Evolutionary conservation across 2,113 vertebrate species (phyloP).

Genomic region (Pterocles gutturalis): DNA sequence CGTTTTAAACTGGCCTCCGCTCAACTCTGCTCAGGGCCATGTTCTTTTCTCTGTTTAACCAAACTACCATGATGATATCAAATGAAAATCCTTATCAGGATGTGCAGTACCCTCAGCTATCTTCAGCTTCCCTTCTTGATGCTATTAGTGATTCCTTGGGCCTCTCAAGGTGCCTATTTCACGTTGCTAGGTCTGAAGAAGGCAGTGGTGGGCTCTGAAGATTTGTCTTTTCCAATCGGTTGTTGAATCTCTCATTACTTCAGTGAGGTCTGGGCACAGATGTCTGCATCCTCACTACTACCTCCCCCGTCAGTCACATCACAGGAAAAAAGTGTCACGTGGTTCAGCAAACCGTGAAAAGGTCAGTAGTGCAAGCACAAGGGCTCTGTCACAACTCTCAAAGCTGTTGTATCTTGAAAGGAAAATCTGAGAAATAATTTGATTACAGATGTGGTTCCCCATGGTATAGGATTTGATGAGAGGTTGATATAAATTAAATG

Average conservation of each 20-base stretch:
- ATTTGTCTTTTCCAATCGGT: neutral
- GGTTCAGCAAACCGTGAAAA: neutral
- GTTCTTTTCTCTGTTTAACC: neutral
- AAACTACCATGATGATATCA: neutral
- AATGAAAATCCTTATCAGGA: neutral
- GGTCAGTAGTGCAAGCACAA: neutral
- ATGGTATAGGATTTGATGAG: neutral
- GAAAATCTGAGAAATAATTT: neutral
- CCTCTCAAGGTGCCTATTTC: neutral
- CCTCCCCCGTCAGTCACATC: neutral
- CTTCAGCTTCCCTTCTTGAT: neutral
- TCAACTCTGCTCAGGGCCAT: neutral
- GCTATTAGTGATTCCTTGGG: neutral
- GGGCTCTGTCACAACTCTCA: neutral
- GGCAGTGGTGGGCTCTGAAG: neutral
- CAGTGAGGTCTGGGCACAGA: neutral
- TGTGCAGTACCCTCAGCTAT: neutral
- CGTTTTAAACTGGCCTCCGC: neutral
- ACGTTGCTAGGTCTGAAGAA: neutral
- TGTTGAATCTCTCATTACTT: neutral
- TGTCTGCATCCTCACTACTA: neutral
- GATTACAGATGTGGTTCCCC: neutral
- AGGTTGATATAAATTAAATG: neutral
- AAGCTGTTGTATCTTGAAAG: neutral
- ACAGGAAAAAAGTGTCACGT: neutral